A percentile compares a stretch with the other conserved stretches of the same genome.
Conservation (phyloP, 2,888 invertebrate genomes). For the Sminthurides aquaticus region DNA sequence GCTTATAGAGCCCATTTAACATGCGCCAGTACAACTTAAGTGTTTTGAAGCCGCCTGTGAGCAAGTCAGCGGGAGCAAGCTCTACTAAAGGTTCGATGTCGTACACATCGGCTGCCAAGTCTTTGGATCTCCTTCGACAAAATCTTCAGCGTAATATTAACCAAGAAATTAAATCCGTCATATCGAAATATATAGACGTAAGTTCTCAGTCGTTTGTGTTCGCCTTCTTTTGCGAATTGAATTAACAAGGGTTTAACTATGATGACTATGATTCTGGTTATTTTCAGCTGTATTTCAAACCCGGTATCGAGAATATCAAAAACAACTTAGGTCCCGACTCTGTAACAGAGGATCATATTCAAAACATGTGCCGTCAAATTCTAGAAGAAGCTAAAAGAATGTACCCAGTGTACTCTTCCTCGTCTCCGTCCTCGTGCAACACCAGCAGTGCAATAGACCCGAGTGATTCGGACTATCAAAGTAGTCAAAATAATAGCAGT, state of each 20-base stretch:
- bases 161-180: slow-evolving; percentile 67
- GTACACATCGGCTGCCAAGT: slow-evolving; percentile 60
- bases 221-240: no score
- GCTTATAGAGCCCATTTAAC: slow-evolving; percentile 56
- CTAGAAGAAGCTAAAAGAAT: slow-evolving; percentile 68
- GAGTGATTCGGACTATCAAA: slow-evolving; percentile 38
- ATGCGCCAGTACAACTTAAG: slow-evolving; percentile 65
- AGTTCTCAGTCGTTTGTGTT: no score
- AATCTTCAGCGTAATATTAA: slow-evolving; percentile 70
- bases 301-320: slow-evolving; percentile 68
- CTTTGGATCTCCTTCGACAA: slow-evolving; percentile 64
- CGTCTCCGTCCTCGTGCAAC: slow-evolving; percentile 42
- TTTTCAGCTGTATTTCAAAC: slow-evolving; percentile 71
- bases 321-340: slow-evolving; percentile 66
- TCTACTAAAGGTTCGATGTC: slow-evolving; percentile 40
- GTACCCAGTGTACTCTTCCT: slow-evolving; percentile 50
- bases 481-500: slow-evolving; percentile 34
- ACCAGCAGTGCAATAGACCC: slow-evolving; percentile 41
- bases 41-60: slow-evolving; percentile 51
- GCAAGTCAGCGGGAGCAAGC: slow-evolving; percentile 40
- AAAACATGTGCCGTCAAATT: slow-evolving; percentile 67
- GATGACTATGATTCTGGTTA: no score
- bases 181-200: slow-evolving; percentile 70
- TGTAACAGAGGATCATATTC: slow-evolving; percentile 64
- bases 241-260: slow-evolving; percentile 10